A percentile compares a stretch with the other conserved stretches of the same genome.
These are phyloP conservation scores for Gobius niger DNA, from an alignment of 2,113 vertebrate genomes.

Conservation along the genomic window DNA sequence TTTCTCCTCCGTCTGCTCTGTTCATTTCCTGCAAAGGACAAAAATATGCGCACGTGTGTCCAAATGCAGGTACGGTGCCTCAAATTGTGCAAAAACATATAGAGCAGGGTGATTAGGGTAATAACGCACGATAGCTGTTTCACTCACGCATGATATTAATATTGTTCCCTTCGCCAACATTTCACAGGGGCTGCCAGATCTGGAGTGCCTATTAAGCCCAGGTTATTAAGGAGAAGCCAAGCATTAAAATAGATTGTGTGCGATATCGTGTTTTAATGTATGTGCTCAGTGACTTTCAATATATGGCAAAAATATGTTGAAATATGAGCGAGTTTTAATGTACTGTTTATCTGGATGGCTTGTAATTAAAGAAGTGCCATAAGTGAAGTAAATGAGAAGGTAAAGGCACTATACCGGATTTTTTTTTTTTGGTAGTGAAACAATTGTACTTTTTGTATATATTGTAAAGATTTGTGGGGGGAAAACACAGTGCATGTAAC, in stretches of 20 bases:
- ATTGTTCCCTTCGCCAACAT: constrained; percentile 42
- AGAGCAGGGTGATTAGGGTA: constrained; percentile 46
- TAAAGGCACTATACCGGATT: no score
- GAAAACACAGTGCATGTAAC: no score
- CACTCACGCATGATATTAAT: constrained; percentile 62
- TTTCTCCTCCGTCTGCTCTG: constrained; percentile 31
- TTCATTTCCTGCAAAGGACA: constrained; percentile 5
- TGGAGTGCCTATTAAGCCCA: constrained; percentile 45
- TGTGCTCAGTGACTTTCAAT: background rate
- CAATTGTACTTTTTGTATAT: no score
- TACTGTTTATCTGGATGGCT: background rate
- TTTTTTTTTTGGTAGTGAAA: no score
- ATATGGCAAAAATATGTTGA: background rate
- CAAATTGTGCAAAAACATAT: constrained; percentile 1
- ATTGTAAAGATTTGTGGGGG: no score
- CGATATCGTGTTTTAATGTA: constrained; percentile 2
- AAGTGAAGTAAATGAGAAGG: background rate
- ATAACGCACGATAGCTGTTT: constrained; percentile 45
- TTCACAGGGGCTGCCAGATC: constrained; percentile 40
- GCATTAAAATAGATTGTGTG: constrained; percentile 56
- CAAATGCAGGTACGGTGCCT: background rate
- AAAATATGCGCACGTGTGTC: constrained; percentile 1
- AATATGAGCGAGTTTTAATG: background rate
- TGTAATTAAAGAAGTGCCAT: background rate
- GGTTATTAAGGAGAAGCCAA: constrained; percentile 62